These are phyloP conservation scores for Phodopus roborovskii DNA, from an alignment of 2,113 vertebrate species.

Conservation along the genomic window DNA sequence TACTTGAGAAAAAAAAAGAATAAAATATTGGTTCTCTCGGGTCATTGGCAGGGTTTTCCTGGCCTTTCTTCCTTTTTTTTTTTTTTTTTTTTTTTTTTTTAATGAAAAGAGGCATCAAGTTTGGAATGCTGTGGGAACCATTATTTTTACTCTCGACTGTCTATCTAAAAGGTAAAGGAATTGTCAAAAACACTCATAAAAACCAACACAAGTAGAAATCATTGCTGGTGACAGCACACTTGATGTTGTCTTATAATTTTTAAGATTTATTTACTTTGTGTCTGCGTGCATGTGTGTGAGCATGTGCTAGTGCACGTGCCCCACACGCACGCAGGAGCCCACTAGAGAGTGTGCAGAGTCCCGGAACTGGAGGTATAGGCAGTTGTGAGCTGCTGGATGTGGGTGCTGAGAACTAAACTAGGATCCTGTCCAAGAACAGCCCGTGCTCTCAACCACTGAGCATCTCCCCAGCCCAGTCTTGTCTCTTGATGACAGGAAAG, in stretches of 20 bases:
- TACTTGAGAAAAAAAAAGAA: not conserved
- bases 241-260: not conserved
- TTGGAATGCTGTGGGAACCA: not conserved
- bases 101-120: not conserved
- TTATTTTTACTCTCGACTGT: not conserved
- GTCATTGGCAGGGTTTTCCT: not conserved
- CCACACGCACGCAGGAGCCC: rapidly evolving
- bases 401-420: not conserved
- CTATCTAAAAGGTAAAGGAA: not conserved
- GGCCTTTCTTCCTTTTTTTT: not conserved
- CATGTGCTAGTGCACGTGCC: not conserved
- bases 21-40: not conserved
- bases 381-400: not conserved
- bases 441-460: no score
- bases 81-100: not conserved
- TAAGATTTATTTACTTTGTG: not conserved
- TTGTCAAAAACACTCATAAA: not conserved
- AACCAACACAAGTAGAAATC: no score
- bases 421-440: not conserved
- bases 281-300: no score
- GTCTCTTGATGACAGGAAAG: not conserved
- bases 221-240: not conserved
- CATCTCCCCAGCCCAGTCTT: not conserved
- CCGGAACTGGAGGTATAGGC: not conserved
- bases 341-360: not conserved